Conservation (phyloP, 2,888 invertebrate species). For the Dione vanillae region DNA sequence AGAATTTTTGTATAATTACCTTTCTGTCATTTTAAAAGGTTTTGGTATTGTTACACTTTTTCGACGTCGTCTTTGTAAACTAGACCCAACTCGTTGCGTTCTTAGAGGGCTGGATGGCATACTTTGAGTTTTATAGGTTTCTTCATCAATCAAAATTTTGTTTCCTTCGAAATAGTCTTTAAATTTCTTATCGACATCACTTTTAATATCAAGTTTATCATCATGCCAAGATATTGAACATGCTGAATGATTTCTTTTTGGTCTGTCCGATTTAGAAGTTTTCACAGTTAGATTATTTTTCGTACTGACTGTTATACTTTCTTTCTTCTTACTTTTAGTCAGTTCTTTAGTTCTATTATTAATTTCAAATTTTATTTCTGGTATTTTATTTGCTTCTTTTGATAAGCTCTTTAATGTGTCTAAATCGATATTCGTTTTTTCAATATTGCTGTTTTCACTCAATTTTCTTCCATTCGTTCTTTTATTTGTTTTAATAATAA, state of each 20-base stretch:
- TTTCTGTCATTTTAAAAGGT: conserved; percentile 88
- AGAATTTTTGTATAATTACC: conserved; percentile 67
- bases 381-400: conserved; percentile 56
- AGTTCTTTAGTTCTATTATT: conserved; percentile 31
- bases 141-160: conserved; percentile 55
- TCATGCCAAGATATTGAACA: conserved; percentile 81
- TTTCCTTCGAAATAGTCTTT: conserved; percentile 69
- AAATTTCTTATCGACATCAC: conserved; percentile 72
- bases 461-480: conserved; percentile 27
- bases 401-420: conserved; percentile 42
- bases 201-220: conserved; percentile 63
- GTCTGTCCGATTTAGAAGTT: conserved; percentile 59
- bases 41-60: conserved; percentile 85
- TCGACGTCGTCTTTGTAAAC: conserved; percentile 50
- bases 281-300: conserved; percentile 56
- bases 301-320: conserved; percentile 51
- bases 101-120: conserved; percentile 84
- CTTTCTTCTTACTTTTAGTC: conserved; percentile 46
- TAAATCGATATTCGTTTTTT: conserved; percentile 32
- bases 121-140: conserved; percentile 80
- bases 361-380: conserved; percentile 50
- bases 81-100: conserved; percentile 63
- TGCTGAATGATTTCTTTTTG: conserved; percentile 74
- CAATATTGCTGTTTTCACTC: conserved; percentile 11
- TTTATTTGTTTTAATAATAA: conserved; percentile 42